Base-by-base conservation (phyloP, 2,797 vertebrate species). In the Hirundo rustica region DNA sequence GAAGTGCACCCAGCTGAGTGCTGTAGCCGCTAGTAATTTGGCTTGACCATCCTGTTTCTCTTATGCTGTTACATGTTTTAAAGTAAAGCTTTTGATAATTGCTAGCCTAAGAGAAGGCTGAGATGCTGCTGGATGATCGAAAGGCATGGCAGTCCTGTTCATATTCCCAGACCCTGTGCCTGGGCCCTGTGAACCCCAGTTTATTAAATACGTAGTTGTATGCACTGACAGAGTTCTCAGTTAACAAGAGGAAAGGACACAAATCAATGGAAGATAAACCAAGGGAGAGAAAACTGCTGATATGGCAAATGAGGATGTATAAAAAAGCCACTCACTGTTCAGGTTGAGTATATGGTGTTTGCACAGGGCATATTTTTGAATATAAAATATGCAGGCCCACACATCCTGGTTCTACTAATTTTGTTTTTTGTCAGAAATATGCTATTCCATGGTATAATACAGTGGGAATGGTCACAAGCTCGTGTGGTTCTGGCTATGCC, bases 381-480 rank as follows among this genome's bases (percentile, higher is more conserved):
- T 30, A 19, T 54, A 57, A 84, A 83, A 75, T 64, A 64, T 6
- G 18, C 10, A 74, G 47, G 11, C 18, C 20, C 29, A 40, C 11
- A 32, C 3, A 4, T 60, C 7, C 17, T 50, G 32, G 38, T 71
- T 47, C 29, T 76, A 11, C 29, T 45, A 29, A 17, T 44, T 48
- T 32, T 38, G 7, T 66, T 74, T 74, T 87, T 53, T 85, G 50
- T 6, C 40, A 34, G 48, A 21, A 7, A 5, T 71, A 48, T 4
- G 5, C 29, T 68, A 1, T 78, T 42, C 44, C 9, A 10, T 38
- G 44, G 36, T 6, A 5, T 1, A 5, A 57, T 48, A 10, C 1
- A 2, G 34, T n/a, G 67, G 42, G 34, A 75, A 71, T 65, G 9
- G 29, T 81, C 50, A 47, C 6, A 20, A 58, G 23, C 51, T 89